Conservation (phyloP, 2,888 invertebrate species). For the Tetramorium bicarinatum region DNA sequence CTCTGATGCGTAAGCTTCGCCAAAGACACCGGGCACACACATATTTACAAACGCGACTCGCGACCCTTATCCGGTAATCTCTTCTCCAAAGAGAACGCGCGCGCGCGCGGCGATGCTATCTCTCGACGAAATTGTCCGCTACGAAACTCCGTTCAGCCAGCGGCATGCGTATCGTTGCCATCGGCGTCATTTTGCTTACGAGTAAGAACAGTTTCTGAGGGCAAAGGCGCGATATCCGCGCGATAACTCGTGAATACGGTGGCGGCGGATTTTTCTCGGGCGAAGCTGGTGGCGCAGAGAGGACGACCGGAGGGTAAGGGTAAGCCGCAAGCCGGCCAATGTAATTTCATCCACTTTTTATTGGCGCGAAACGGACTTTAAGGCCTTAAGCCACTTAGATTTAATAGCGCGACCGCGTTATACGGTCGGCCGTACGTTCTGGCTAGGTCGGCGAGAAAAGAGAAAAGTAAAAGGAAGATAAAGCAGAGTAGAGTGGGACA, state of each 20-base stretch:
- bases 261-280: slow-evolving; percentile 56
- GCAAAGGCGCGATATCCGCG: slow-evolving; percentile 47
- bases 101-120: slow-evolving; percentile 38
- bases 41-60: slow-evolving; percentile 40
- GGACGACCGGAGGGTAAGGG: slow-evolving; percentile 56
- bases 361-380: slow-evolving; percentile 81
- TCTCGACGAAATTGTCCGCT: slow-evolving; percentile 44
- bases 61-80: slow-evolving; percentile 41
- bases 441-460: slow-evolving; percentile 57
- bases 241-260: slow-evolving; percentile 62
- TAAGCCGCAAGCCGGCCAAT: slow-evolving; percentile 71
- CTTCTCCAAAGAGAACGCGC: slow-evolving; percentile 30
- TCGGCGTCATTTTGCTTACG: slow-evolving; percentile 51
- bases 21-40: slow-evolving; percentile 25
- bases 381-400: slow-evolving; percentile 84
- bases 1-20: slow-evolving; percentile 16
- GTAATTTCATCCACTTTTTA: slow-evolving; percentile 84
- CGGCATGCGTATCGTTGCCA: slow-evolving; percentile 19
- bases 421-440: slow-evolving; percentile 61
- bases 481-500: slow-evolving; percentile 41
- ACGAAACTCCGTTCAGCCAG: slow-evolving; percentile 26
- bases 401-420: slow-evolving; percentile 81
- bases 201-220: slow-evolving; percentile 48
- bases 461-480: slow-evolving; percentile 34
- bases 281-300: slow-evolving; percentile 53